Evolutionary conservation across 2,888 invertebrate species (phyloP).

Genomic region (Agrotis exclamationis): DNA sequence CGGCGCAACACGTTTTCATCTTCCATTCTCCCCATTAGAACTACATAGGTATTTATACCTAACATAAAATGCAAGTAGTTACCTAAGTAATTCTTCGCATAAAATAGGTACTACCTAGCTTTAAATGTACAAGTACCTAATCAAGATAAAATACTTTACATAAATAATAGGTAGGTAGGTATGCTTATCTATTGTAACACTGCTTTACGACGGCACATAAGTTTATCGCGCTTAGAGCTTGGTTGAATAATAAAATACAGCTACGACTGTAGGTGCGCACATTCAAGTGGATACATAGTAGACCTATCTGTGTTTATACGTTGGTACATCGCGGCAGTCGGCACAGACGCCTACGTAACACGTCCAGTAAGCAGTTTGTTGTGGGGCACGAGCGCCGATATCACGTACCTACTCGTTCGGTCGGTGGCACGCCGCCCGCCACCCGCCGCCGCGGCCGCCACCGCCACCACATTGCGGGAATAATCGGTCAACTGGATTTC

Average conservation of each 20-base stretch:
- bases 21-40: too few relatives aligned
- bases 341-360: conserved; percentile 89
- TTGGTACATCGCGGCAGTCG: conserved; percentile 80
- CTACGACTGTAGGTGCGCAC: conserved; percentile 53
- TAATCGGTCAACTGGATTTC: conserved; percentile 86
- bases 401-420: conserved; percentile 88
- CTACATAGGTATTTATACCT: too few relatives aligned
- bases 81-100: too few relatives aligned
- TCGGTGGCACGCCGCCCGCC: conserved; percentile 84
- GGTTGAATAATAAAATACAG: conserved; percentile 66
- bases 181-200: conserved; percentile 51
- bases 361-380: conserved; percentile 91
- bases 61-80: too few relatives aligned
- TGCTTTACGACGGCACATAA: conserved; percentile 57
- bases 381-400: conserved; percentile 90
- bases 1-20: too few relatives aligned
- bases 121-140: conserved; percentile 19
- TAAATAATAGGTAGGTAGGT: conserved; percentile 32
- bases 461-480: conserved; percentile 88
- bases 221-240: conserved; percentile 76
- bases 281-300: conserved; percentile 69
- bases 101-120: too few relatives aligned
- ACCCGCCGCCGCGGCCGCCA: conserved; percentile 74
- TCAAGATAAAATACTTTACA: conserved; percentile 37
- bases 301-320: conserved; percentile 81